Evolutionary conservation across 2,888 invertebrate genomes (phyloP), one percentile per base, ranked within the genome.

Genomic region (Andrena trimmerana): DNA sequence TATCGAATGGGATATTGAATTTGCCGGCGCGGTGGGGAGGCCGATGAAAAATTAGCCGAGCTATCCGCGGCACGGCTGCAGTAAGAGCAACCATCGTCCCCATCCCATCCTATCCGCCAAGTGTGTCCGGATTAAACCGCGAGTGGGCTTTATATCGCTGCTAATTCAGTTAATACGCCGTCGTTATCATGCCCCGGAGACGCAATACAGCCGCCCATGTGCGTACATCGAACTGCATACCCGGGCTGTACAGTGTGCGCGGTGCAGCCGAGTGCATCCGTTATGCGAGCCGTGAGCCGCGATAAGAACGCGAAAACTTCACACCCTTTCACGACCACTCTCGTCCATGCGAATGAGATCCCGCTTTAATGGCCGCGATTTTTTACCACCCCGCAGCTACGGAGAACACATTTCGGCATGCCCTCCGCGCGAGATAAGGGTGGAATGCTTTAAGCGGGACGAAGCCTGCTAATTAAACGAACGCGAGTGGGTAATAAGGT

Each of bases 91-190:
- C 78, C 74, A 80, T 86, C 65, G 62, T 65, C 80, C 36, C 75
- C 67, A 63, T 83, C 81, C 81, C 77, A 78, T 83, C 80, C 82
- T 85, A 36, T 79, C 62, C 71, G 67, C 75, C 78, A 88, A 88
- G 87, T 85, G 87, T 42, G 90, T 82, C 78, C 84, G 87, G 87
- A 91, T 91, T 90, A 91, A 91, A 89, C 88, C 89, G 88, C 91
- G 88, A 89, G 90, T 89, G 89, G 89, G 86, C 87, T 89, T 89
- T 90, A 90, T 88, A 91, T 90, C 87, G 88, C 79, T 79, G 88
- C 87, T 91, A 91, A 91, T 91, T 91, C 88, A 88, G 88, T 90
- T 90, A 91, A 89, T 89, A 88, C 85, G 78, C 85, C 84, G 86
- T 89, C 87, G 86, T 90, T 88, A 90, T 83, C 79, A 78, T 78